Conservation (phyloP, 2,797 vertebrate species). For the Anguilla pacifica region DNA sequence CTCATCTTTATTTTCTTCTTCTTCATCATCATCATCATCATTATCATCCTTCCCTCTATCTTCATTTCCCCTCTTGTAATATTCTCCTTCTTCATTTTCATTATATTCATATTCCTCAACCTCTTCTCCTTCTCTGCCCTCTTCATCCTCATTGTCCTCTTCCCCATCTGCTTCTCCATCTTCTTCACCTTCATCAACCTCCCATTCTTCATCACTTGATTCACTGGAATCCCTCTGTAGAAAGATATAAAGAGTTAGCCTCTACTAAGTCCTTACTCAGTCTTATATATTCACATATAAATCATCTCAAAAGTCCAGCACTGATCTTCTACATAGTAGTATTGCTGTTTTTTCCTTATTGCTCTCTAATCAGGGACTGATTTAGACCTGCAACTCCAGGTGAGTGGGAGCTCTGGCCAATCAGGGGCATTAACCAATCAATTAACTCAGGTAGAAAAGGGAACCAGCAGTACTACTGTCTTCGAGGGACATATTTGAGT, state of each 20-base stretch:
- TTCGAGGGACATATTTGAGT: not conserved
- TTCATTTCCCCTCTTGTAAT: not conserved
- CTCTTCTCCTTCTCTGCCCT: not conserved
- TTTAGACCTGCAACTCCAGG: too few relatives aligned
- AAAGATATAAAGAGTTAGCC: conserved; percentile 3
- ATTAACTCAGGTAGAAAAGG: not conserved
- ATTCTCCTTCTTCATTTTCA: not conserved
- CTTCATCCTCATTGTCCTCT: not conserved
- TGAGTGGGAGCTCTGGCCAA: not conserved
- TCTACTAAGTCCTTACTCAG: not conserved
- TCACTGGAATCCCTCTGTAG: conserved; percentile 9
- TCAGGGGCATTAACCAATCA: not conserved
- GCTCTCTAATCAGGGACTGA: not conserved
- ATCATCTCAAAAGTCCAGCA: not conserved
- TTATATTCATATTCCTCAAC: not conserved
- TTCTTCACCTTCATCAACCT: not conserved
- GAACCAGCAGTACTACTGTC: too few relatives aligned
- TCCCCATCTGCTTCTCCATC: not conserved
- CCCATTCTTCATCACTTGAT: not conserved
- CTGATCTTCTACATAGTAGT: not conserved
- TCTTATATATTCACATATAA: not conserved
- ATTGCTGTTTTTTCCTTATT: not conserved
- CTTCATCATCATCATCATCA: not conserved
- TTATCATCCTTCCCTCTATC: not conserved
- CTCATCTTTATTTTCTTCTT: not conserved